phyloP scores from a whole-genome alignment of 2,888 invertebrate species.

The Amblyjoppa fuscipennis region DNA sequence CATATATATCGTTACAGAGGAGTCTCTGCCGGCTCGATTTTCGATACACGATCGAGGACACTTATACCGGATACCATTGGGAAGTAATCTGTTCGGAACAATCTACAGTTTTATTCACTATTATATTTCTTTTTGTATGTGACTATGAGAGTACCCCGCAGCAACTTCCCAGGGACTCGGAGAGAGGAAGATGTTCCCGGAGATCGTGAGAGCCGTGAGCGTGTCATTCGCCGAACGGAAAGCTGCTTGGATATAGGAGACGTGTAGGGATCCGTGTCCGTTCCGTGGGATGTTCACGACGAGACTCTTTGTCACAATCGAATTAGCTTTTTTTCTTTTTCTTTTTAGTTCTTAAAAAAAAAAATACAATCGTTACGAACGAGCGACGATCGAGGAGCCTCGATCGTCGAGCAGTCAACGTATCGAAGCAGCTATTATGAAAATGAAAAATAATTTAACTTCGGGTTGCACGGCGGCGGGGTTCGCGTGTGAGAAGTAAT shows the following conservation, averaged over 20 bases:
- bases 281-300: slow-evolving; percentile 18
- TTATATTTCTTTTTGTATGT: background rate
- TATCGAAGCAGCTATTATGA: background rate
- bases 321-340: background rate
- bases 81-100: slow-evolving; percentile 28
- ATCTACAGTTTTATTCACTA: slow-evolving; percentile 17
- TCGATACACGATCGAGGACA: background rate
- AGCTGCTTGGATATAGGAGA: background rate
- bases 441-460: background rate
- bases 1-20: background rate
- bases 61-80: slow-evolving; percentile 39
- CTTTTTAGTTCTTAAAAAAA: slow-evolving; percentile 14
- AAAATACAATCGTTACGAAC: slow-evolving; percentile 15
- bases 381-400: background rate
- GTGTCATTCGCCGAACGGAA: slow-evolving; percentile 44
- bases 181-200: slow-evolving; percentile 46
- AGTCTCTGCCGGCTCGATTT: background rate
- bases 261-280: slow-evolving; percentile 22
- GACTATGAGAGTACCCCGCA: background rate
- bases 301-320: slow-evolving; percentile 17
- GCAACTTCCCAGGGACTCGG: background rate
- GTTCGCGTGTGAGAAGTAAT: background rate
- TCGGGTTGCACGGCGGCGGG: background rate
- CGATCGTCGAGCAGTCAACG: background rate
- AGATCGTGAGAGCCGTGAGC: slow-evolving; percentile 53